Base-by-base conservation (phyloP, 1,140 invertebrate species). In the Globodera rostochiensis region DNA sequence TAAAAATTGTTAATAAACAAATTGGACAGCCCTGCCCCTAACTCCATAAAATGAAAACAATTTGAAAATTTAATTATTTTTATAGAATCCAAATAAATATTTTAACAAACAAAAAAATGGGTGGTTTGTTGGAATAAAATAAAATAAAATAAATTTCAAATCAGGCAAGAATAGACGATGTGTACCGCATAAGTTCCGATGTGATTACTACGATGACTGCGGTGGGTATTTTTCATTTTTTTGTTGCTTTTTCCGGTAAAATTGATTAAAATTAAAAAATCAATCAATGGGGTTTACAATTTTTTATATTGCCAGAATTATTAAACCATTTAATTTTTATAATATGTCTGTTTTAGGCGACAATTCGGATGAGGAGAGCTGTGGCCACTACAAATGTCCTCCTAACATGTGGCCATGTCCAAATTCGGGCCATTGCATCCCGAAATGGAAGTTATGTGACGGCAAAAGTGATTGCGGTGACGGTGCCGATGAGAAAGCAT, bases 401-500 rank as follows among this genome's bases (percentile, higher is more conserved):
- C 94, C 94, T 80, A 94, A 95, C 84, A 96, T 96, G 91, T 97
- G 95, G 91, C 92, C 95, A 15, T 97, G 96, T 89, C 94, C 95
- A 0, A 71, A 86, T 47, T 91, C 91, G 75, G 94, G 88, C 93
- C 93, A 95, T 84, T 98, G 97, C 87, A 97, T 98, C 79, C 93
- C 94, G 9, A 93, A 94, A 81, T 92, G 93, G 1, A 94, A 95
- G 88, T 92, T 98, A 0, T 98, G 97, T 90, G 95, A 98, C 90
- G 94, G 94, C 0, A 94, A 94, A 83, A 91, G 49, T 49, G 96
- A 98, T 89, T 98, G 96, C 88, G 93, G 93, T 60, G 95, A 97
- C 89, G 94, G 93, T 21, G 94, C 94, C 19, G 97, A 98, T 89
- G 96, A 98, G 91, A 94, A 94, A 84, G 70, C 83, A 7, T 90